Percentiles rank a stretch among this genome's conserved stretches.
Conservation (phyloP, 2,888 invertebrate species). For the Macrophya alboannulata region DNA sequence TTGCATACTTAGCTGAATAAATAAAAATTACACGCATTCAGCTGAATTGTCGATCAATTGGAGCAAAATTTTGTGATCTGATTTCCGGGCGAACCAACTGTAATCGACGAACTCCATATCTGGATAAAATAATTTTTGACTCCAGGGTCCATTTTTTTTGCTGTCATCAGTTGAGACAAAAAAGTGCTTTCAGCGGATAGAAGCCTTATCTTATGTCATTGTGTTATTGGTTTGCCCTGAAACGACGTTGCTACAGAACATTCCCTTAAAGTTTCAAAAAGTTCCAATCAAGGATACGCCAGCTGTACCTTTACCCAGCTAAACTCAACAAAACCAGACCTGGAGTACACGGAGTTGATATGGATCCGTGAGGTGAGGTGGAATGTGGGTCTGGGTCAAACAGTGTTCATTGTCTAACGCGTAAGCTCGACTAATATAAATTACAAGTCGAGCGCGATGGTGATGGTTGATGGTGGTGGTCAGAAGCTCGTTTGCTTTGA, state of each 20-base stretch:
- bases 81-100: not conserved
- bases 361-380: not conserved
- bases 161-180: too few relatives aligned
- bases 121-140: not conserved
- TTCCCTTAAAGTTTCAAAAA: too few relatives aligned
- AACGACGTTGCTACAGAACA: too few relatives aligned
- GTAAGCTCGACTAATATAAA: slow-evolving; percentile 46
- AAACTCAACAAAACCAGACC: not conserved
- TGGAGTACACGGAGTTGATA: not conserved
- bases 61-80: too few relatives aligned
- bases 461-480: not conserved
- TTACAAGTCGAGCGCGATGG: not conserved
- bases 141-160: too few relatives aligned
- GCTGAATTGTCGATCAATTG: too few relatives aligned
- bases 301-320: not conserved
- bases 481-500: slow-evolving; percentile 40
- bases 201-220: too few relatives aligned
- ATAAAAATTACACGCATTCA: too few relatives aligned
- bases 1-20: not conserved
- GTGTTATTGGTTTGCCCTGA: too few relatives aligned
- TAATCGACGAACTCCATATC: not conserved
- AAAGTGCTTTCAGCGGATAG: too few relatives aligned
- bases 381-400: slow-evolving; percentile 43
- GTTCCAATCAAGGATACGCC: not conserved
- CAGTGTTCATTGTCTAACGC: slow-evolving; percentile 26